Evolutionary conservation across 2,113 vertebrate genomes (phyloP), one percentile per base, ranked within the genome.

Genomic region (Planiliza haematocheilus): DNA sequence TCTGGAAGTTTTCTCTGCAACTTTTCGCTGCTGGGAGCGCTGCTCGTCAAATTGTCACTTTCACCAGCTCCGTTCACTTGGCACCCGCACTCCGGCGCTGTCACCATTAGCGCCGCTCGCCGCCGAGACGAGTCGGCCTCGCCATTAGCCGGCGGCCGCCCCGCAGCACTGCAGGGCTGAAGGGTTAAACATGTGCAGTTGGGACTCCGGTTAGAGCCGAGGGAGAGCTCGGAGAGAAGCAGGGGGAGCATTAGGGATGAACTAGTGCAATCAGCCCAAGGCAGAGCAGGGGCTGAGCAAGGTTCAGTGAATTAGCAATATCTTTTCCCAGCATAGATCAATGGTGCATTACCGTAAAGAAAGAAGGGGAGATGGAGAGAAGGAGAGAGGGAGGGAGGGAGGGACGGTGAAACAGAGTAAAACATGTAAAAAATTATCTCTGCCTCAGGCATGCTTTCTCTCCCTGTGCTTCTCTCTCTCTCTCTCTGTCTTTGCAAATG

Each of bases 291-390:
- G 69, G 60, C 83, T 10, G 74, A 81, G 82, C 81, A 56, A 58
- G 65, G 74, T 74, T 83, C 77, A 74, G 86, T 79, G 87, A 87
- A 84, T 86, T 84, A 90, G 82, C 80, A 48, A 73, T 74, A 72
- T 80, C 66, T 80, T 36, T 92, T 90, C 83, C 86, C 85, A 79
- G 85, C 83, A 86, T 51, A 61, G 86, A 91, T 89, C 89, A 89
- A 91, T 86, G 88, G 62, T 74, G 89, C 85, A 87, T 90, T 90
- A 86, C 82, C 37, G 78, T 83, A 82, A 30, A 86, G 59, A 65
- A 72, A 81, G 57, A 80, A 61, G 46, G 59, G 55, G 51, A 24
- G 51, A 83, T 42, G 61, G 72, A 70, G 64, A 71, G 68, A 68
- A 38, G 61, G 61, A 36, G 34, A 67, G 61, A 49, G 11, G 49